Evolutionary conservation across 2,888 invertebrate genomes (phyloP).

Genomic region (Rhagonycha lutea): DNA sequence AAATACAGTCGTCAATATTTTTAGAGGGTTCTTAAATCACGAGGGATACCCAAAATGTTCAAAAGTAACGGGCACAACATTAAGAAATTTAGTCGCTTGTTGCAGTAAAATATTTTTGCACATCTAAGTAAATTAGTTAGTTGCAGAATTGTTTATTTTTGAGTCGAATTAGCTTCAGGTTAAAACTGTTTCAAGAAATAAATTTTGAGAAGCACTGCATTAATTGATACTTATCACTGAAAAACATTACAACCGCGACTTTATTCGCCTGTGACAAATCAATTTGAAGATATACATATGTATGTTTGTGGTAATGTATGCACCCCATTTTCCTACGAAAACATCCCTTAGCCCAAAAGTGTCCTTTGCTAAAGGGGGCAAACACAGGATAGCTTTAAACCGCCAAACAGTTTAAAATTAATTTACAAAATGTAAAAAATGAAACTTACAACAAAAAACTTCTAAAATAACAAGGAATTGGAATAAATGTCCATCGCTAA

Average conservation of each 20-base stretch:
- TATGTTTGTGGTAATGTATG: constrained; percentile 54
- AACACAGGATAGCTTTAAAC: constrained; percentile 32
- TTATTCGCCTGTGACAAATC: constrained; percentile 57
- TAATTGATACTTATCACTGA: constrained; percentile 54
- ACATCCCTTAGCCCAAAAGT: constrained; percentile 41
- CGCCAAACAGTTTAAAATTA: background rate
- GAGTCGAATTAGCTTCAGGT: background rate
- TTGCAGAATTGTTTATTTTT: background rate
- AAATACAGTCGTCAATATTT: constrained; percentile 48
- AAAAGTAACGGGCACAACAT: background rate
- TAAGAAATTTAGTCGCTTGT: background rate
- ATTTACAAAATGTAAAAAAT: background rate
- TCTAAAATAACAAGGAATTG: background rate
- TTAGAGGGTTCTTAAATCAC: constrained; percentile 30
- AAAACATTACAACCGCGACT: constrained; percentile 54
- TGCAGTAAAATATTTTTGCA: background rate
- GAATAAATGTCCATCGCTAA: constrained; percentile 4
- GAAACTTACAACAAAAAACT: background rate
- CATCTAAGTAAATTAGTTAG: background rate
- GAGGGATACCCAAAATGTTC: constrained; percentile 36
- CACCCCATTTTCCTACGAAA: constrained; percentile 49
- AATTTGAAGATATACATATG: constrained; percentile 59
- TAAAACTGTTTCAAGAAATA: background rate
- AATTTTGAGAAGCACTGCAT: constrained; percentile 40
- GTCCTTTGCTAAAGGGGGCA: constrained; percentile 33